Percentiles rank a stretch among this genome's conserved stretches.
Conservation (phyloP, 2,113 vertebrate genomes). For the Vimba vimba region DNA sequence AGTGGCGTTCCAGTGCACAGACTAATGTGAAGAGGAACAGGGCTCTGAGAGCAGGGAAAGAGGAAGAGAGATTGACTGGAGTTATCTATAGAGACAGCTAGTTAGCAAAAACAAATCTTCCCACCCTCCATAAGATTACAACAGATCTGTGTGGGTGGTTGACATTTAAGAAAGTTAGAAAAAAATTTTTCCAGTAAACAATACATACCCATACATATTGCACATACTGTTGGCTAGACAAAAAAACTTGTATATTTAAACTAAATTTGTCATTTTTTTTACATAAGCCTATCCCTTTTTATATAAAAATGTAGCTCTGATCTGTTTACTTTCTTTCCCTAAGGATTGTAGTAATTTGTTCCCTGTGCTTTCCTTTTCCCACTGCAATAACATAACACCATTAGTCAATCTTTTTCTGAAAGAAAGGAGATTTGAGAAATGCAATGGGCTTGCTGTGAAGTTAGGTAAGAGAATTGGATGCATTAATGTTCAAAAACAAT, state of each 20-base stretch:
- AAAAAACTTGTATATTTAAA: background rate
- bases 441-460: background rate
- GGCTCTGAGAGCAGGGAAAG: background rate
- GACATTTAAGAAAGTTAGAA: slow-evolving; percentile 12
- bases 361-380: background rate
- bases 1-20: no score
- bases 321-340: background rate
- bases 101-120: slow-evolving; percentile 43
- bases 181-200: background rate
- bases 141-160: background rate
- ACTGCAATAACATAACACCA: background rate
- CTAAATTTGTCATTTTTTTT: background rate
- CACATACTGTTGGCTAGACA: background rate
- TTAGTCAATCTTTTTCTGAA: background rate
- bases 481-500: background rate
- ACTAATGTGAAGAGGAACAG: slow-evolving; percentile 30
- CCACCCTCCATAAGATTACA: background rate
- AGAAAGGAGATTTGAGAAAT: slow-evolving; percentile 1
- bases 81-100: slow-evolving; percentile 17
- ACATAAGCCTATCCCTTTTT: background rate
- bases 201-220: background rate
- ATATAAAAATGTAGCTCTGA: background rate
- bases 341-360: background rate
- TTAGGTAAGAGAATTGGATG: background rate
- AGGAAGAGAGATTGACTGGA: slow-evolving; percentile 11